Evolutionary conservation across 2,797 vertebrate species (phyloP), one percentile per base, ranked within the genome.

Genomic region (Clamator glandarius): DNA sequence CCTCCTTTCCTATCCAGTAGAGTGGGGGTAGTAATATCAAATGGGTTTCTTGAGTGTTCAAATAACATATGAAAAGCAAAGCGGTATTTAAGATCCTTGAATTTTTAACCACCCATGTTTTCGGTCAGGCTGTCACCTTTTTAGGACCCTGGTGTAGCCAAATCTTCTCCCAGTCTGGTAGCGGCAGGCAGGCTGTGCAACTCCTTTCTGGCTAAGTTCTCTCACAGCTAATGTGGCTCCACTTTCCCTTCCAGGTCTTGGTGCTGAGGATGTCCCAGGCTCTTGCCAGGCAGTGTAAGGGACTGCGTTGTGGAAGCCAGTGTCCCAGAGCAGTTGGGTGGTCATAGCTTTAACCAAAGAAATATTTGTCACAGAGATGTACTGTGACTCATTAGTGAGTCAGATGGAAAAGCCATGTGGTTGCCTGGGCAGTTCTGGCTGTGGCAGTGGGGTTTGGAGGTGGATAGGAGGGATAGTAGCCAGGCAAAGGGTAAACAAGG

Each of bases 341-440:
- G 52, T 44, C 57, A 50, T 63, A 58, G 55, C 26, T 87, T 89
- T 80, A 74, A 68, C 5, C 69, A 69, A 44, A 75, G 59, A 92
- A 90, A 15, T 55, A 19, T 18, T 86, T 80, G 39, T 81, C 7
- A 2, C 58, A 36, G 77, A 57, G 46, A 44, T 66, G 52, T 72
- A 8, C 64, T 70, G 1, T 94, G 87, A 93, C 84, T 84, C 66
- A 28, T 69, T 6, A 18, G 17, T 92, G 92, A 92, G 82, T 96
- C 93, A 94, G 55, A 72, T 35, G 73, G 35, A 89, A 92, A n/a
- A 57, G 66, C 82, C 42, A 57, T 51, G 23, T 78, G 48, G 62
- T 68, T 76, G 28, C 50, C 28, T 62, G 67, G 50, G 64, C 62
- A 20, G 29, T 59, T 69, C 46, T 91, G 88, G 57, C 74, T 46